phyloP scores from a whole-genome alignment of 2,888 invertebrate genomes.

The Aleiodes leptofemur region DNA sequence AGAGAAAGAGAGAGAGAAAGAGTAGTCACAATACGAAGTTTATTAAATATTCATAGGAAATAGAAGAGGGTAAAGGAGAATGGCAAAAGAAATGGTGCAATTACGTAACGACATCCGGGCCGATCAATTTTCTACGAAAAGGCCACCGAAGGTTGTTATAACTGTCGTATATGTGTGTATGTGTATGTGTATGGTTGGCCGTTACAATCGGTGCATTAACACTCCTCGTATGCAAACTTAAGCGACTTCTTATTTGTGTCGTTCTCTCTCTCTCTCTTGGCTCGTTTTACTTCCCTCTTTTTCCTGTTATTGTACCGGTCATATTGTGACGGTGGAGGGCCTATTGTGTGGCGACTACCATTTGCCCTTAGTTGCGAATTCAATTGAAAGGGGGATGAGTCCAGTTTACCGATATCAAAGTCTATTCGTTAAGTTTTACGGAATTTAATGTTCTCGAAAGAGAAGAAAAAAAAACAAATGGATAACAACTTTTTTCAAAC shows the following conservation, averaged over 20 bases:
- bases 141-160: constrained; percentile 34
- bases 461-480: not conserved
- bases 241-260: not conserved
- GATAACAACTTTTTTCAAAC: not conserved
- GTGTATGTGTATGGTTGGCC: not conserved
- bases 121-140: constrained; percentile 46
- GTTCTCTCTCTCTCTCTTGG: too few relatives aligned
- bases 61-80: constrained; percentile 13
- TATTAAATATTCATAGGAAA: constrained; percentile 47
- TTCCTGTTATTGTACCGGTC: constrained; percentile 3
- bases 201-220: constrained; percentile 35
- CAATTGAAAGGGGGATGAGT: constrained; percentile 18
- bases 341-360: constrained; percentile 11
- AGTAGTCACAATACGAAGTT: constrained; percentile 38
- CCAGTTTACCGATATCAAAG: constrained; percentile 4
- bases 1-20: not conserved
- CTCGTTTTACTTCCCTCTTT: too few relatives aligned
- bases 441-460: not conserved
- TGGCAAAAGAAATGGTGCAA: constrained; percentile 46
- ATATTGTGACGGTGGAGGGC: constrained; percentile 1
- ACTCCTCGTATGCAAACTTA: constrained; percentile 28
- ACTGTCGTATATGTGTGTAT: constrained; percentile 20
- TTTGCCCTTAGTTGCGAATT: not conserved
- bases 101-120: constrained; percentile 49
- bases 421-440: too few relatives aligned